Percentiles rank a stretch among this genome's conserved stretches.
Conservation (phyloP, 2,888 invertebrate genomes). For the Lottia scabra region DNA sequence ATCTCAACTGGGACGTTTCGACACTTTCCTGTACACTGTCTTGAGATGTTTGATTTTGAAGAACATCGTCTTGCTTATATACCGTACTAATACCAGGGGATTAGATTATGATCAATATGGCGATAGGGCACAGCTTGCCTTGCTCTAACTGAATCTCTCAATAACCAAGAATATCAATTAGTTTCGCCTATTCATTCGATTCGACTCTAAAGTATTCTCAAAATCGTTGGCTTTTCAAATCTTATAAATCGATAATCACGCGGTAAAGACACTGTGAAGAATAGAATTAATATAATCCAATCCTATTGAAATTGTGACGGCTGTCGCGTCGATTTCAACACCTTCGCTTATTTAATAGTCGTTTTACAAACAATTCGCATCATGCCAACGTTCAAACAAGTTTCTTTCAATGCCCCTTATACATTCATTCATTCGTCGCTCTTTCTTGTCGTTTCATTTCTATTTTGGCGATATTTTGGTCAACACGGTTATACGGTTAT, state of each 20-base stretch:
- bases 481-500: no score
- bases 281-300: background rate
- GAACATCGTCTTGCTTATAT: no score
- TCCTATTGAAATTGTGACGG: background rate
- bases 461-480: no score
- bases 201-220: background rate
- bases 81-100: no score
- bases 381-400: background rate
- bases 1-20: no score
- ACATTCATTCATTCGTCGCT: background rate
- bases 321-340: background rate
- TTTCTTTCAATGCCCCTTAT: background rate
- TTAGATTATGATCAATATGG: no score
- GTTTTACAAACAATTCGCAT: background rate
- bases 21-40: no score
- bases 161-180: background rate
- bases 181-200: background rate
- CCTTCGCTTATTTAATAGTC: background rate
- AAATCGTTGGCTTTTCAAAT: background rate
- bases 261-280: background rate
- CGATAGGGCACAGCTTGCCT: no score
- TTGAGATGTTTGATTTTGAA: no score
- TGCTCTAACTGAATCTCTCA: no score
- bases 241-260: background rate
- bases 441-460: no score